Conservation (phyloP, 2,113 vertebrate genomes). For the Oryzias melastigma region DNA sequence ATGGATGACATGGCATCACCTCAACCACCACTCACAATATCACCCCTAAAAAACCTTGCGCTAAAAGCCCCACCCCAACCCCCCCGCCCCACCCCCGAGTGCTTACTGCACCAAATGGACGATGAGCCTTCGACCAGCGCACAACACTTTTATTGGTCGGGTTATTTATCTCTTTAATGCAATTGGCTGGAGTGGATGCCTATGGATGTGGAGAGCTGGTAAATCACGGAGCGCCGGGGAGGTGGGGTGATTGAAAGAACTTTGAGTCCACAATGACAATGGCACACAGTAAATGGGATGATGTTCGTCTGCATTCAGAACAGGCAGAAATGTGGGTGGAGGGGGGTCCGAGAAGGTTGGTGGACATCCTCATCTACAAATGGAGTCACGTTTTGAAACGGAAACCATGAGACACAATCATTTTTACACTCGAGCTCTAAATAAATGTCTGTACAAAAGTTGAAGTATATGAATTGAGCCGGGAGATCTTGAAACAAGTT, state of each 20-base stretch:
- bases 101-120: conserved; percentile 62
- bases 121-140: conserved; percentile 52
- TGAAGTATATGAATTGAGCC: too few species aligned
- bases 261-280: conserved; percentile 64
- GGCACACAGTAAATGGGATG: conserved; percentile 31
- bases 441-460: too few species aligned
- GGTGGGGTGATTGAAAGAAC: conserved; percentile 67
- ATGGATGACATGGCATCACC: conserved; percentile 77
- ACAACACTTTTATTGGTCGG: conserved; percentile 69
- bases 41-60: conserved; percentile 70
- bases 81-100: not conserved
- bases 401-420: too few species aligned
- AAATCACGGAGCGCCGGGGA: conserved; percentile 57
- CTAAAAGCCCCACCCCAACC: conserved; percentile 56
- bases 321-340: conserved; percentile 1
- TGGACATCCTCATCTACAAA: not conserved
- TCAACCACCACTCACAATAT: conserved; percentile 70
- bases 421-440: too few species aligned
- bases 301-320: conserved; percentile 39
- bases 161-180: conserved; percentile 78
- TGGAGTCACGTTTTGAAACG: not conserved
- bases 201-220: conserved; percentile 47
- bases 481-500: too few species aligned
- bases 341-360: not conserved
- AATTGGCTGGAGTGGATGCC: conserved; percentile 70